A percentile compares a stretch with the other conserved stretches of the same genome.
phyloP scores from a whole-genome alignment of 1,140 invertebrate genomes.

The Drosophila burlai region DNA sequence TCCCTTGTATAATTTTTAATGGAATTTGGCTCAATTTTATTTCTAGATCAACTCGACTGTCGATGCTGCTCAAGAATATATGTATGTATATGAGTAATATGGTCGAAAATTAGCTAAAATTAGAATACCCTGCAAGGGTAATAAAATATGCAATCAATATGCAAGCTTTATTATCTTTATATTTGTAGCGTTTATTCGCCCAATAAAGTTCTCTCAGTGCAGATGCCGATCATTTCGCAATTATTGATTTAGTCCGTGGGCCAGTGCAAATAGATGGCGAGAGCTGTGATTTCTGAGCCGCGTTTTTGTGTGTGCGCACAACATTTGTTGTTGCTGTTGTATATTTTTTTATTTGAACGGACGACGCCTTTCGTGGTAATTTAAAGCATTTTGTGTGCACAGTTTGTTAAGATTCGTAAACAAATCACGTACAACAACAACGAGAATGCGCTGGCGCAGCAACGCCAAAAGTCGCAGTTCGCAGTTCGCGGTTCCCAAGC shows the following conservation, averaged over 20 bases:
- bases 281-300: constrained; percentile 54
- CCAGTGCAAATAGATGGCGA: constrained; percentile 40
- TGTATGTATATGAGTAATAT: no score
- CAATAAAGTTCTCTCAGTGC: constrained; percentile 1
- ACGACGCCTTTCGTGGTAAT: constrained; percentile 72
- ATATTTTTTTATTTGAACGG: constrained; percentile 55
- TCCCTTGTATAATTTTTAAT: no score
- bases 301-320: constrained; percentile 43
- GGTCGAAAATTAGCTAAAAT: no score
- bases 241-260: constrained; percentile 38
- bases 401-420: constrained; percentile 79
- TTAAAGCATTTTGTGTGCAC: constrained; percentile 74
- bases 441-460: constrained; percentile 39
- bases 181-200: background rate
- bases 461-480: constrained; percentile 21
- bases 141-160: background rate
- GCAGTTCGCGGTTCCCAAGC: constrained; percentile 15
- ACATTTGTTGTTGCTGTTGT: background rate
- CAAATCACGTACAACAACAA: constrained; percentile 78
- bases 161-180: background rate
- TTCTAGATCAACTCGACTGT: no score
- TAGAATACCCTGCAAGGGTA: no score
- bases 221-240: constrained; percentile 28
- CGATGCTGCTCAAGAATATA: no score
- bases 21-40: no score